Base-by-base conservation (phyloP, 2,113 vertebrate genomes). In the Callocephalon fimbriatum region DNA sequence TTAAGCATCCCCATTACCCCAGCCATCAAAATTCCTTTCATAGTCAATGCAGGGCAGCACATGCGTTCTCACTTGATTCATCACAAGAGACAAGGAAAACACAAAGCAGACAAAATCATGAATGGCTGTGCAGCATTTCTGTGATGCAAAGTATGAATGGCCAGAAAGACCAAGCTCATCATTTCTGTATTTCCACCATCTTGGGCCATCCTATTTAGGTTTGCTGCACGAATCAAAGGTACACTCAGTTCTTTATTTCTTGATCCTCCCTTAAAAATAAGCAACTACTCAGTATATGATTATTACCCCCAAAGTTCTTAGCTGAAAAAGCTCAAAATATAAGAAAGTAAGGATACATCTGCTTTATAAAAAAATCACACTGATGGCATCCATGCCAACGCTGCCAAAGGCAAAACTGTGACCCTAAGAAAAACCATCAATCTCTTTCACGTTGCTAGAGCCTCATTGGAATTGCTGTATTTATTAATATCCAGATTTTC, bases 401-500 rank as follows among this genome's bases (percentile, higher is more conserved):
- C 45, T 82, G 62, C 87, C 63, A 80, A 61, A 88, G 85, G 92
- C 81, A 95, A 93, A 95, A 82, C 45, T 26, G 45, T 15, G 37
- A 79, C 93, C 93, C 85, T 42, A 38, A 88, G 56, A 67, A 94
- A 84, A 78, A 84, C 29, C 53, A 94, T 95, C 75, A 76, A 45
- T 96, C 74, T 90, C 48, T 54, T 31, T 23, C 23, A 58, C 6
- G 1, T 38, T 83, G 67, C 63, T 88, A 27, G 35, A 74, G 25
- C 31, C 82, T 86, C 94, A 29, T 26, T 86, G 79, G 93, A 45
- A 95, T 80, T 19, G 8, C 68, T 56, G 11, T 54, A 62, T 76
- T 91, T 96, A 88, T 90, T 93, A 93, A 80, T 62, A 88, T 18
- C 85, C 51, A 40, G 40, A 87, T 93, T 90, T 95, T 56, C 7